Evolutionary conservation across 2,888 invertebrate species (phyloP), one percentile per base, ranked within the genome.

Genomic region (Drosophila prolongata): DNA sequence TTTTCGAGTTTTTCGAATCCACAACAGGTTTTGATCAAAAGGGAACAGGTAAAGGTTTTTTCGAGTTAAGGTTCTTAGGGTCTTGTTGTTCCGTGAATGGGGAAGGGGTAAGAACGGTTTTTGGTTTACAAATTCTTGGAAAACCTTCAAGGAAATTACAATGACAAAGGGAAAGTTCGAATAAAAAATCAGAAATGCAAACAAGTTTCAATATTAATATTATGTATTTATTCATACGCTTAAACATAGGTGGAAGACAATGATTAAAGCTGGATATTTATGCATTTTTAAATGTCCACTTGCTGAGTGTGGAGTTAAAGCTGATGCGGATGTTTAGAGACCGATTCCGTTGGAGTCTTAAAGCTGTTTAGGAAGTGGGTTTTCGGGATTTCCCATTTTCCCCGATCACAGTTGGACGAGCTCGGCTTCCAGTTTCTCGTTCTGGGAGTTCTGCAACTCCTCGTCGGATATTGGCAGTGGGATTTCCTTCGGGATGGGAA

Each of bases 21-120:
- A 73, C 62, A 82, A 82, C 82, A 71, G 82, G 82, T 86, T 82
- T 83, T 65, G 30, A 42, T 52, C 34, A 70, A 65, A 59, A 78
- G 60, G 71, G 70, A 76, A 85, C 81, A 81, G 86, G 81, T 81
- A 81, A 67, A 56, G 59, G 53, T 59, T 66, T 58, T 47, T 64
- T 64, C 47, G 46, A 64, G 64, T 35, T 57, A 66, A 66, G 66
- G 44, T 57, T 57, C 67, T 67, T 66, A 47, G 53, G 54, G 65
- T 16, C 35, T 64, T 49, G 19, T 8, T 19, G 38, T 61, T 57
- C 38, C 38, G 34, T 14, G 52, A 42, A 47, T 19, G 46, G 14
- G 53, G 64, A 10, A n/a, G 46, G 66, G 65, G 55, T 55, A 66
- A 66, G 66, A 66, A 66, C 66, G 40, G 66, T 37, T 66, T 66